These are phyloP conservation scores for Microcaecilia unicolor DNA, from an alignment of 2,797 vertebrate genomes.

Conservation along the genomic window DNA sequence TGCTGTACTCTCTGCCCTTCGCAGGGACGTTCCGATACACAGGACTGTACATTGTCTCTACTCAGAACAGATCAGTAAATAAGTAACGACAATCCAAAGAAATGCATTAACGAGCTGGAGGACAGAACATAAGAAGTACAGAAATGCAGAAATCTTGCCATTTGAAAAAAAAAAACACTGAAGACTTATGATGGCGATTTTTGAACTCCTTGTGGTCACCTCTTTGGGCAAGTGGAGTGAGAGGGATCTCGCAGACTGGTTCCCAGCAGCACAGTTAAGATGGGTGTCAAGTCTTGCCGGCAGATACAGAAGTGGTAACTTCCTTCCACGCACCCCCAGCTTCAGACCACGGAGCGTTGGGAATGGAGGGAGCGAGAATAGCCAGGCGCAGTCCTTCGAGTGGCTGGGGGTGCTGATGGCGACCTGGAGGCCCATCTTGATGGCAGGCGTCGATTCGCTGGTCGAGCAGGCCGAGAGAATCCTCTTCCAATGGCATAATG, in stretches of 20 bases:
- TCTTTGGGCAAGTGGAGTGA: conserved; percentile 6
- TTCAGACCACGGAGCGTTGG: conserved; percentile 65
- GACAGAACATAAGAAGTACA: conserved; percentile 18
- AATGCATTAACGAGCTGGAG: conserved; percentile 21
- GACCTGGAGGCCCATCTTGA: conserved; percentile 82
- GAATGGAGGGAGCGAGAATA: conserved; percentile 59
- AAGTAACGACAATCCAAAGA: conserved; percentile 37
- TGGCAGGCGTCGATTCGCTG: conserved; percentile 81
- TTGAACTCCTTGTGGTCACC: too few species aligned
- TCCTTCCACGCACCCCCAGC: conserved; percentile 16
- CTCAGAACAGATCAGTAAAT: conserved; percentile 34
- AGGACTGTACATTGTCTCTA: conserved; percentile 59
- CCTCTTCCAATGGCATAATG: conserved; percentile 56
- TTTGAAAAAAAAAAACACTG: conserved; percentile 61
- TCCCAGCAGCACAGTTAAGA: conserved; percentile 20
- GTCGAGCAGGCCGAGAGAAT: conserved; percentile 83
- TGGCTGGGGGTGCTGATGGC: conserved; percentile 42
- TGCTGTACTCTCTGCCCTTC: conserved; percentile 46
- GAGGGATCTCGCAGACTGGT: conserved; percentile 18
- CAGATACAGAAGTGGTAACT: conserved; percentile 7
- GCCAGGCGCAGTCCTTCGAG: conserved; percentile 42
- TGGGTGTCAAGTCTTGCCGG: too few species aligned
- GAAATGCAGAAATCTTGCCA: conserved; percentile 18
- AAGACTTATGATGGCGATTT: conserved; percentile 54
- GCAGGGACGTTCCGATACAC: conserved; percentile 59